Percentiles rank a stretch among this genome's conserved stretches.
These are phyloP conservation scores for Acrobasis consociella DNA, from an alignment of 2,888 invertebrate genomes.

Conservation along the genomic window DNA sequence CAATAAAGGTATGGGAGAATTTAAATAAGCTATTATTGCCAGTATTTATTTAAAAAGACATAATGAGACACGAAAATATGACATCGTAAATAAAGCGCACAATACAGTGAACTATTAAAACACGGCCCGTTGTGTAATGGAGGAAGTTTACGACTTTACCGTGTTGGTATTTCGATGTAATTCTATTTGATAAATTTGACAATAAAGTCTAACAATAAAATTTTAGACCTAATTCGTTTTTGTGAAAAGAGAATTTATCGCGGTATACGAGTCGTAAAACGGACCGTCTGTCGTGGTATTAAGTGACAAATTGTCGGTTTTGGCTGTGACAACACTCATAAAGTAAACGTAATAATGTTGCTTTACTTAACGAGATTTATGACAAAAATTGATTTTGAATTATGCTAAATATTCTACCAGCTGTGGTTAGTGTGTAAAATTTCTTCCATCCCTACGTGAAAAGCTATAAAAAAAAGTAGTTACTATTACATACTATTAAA, in stretches of 20 bases:
- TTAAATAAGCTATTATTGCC: constrained; percentile 21
- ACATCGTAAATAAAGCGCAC: constrained; percentile 51
- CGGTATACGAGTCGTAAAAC: constrained; percentile 61
- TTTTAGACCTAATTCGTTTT: constrained; percentile 65
- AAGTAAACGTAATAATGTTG: constrained; percentile 62
- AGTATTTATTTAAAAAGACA: constrained; percentile 17
- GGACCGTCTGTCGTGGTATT: constrained; percentile 58
- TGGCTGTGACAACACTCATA: constrained; percentile 61
- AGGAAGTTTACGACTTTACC: constrained; percentile 52
- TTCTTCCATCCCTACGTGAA: too few relatives aligned
- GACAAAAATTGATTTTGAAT: not conserved
- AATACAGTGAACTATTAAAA: constrained; percentile 52
- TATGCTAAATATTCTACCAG: not conserved
- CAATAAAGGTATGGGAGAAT: constrained; percentile 15
- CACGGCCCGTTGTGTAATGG: constrained; percentile 47
- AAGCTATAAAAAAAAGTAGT: too few relatives aligned
- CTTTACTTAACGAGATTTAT: constrained; percentile 60
- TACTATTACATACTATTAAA: too few relatives aligned
- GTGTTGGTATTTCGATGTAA: constrained; percentile 54
- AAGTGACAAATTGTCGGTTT: constrained; percentile 70
- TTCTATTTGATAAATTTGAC: constrained; percentile 60
- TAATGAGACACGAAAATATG: constrained; percentile 45
- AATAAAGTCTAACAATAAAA: constrained; percentile 65
- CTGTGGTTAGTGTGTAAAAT: not conserved
- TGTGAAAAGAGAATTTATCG: constrained; percentile 65